Evolutionary conservation across 2,797 vertebrate genomes (phyloP).

Genomic region (Balearica regulorum): DNA sequence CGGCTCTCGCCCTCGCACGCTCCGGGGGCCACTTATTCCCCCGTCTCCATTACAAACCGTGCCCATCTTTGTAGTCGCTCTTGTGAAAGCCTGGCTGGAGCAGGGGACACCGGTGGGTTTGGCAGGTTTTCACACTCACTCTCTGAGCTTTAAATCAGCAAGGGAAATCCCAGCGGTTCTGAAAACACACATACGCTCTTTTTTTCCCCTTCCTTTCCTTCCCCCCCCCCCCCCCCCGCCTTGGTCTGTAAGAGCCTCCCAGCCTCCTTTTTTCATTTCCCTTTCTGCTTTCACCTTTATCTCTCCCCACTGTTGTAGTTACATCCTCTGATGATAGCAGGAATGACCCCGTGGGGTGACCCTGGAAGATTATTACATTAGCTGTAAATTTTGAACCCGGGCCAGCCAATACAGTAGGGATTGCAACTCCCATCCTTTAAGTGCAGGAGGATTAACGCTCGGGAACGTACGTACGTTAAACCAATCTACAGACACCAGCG

Average conservation of each 20-base stretch:
- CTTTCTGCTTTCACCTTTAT: slow-evolving; percentile 2
- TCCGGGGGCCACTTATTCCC: neutral
- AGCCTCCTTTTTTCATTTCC: neutral
- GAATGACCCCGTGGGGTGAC: slow-evolving; percentile 12
- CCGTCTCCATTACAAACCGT: fast-evolving
- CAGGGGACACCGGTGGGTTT: neutral
- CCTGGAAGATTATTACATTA: slow-evolving; percentile 20
- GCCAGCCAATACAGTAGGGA: slow-evolving; percentile 37
- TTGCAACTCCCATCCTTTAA: slow-evolving; percentile 59
- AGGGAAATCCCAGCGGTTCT: neutral
- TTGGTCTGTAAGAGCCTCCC: neutral
- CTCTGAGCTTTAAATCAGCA: slow-evolving; percentile 1
- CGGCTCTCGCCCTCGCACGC: fast-evolving
- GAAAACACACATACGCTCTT: neutral
- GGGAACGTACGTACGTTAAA: neutral
- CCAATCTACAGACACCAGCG: slow-evolving; percentile 27
- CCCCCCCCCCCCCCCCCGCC: too few relatives aligned
- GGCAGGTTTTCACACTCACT: slow-evolving; percentile 10
- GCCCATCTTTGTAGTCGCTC: neutral
- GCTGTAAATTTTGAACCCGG: slow-evolving; percentile 10
- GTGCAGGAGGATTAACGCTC: slow-evolving; percentile 64
- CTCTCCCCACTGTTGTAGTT: neutral
- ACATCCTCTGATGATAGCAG: slow-evolving; percentile 28
- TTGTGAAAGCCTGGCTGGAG: neutral
- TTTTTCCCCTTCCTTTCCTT: neutral